Base-by-base conservation (phyloP, 2,888 invertebrate genomes). In the Danaus chrysippus region DNA sequence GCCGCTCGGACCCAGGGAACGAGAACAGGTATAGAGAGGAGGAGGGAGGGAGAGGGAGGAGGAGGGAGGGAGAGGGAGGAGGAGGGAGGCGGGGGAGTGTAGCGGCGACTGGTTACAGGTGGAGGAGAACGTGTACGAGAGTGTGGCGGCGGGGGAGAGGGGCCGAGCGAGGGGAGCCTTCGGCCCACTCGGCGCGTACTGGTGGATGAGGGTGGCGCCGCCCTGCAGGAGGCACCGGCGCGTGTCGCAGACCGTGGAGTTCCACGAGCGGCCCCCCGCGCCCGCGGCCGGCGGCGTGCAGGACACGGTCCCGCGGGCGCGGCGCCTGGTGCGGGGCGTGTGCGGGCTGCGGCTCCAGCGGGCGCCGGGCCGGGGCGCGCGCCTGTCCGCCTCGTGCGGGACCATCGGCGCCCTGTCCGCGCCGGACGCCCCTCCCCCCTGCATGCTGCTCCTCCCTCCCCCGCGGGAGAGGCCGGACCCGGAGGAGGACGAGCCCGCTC, bases 321-420 rank as follows among this genome's bases (percentile, higher is more conserved):
- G 56, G 58, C 68, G 62, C 63, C 65, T 63, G 63, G 67, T 60
- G 65, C 64, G 66, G 60, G 68, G 62, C 61, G 62, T 59, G 61
- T 66, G 58, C 62, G 67, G 67, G 56, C 63, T 61, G 66, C 65
- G 60, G 67, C 64, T 61, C 59, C 76, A 77, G 67, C 76, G 70
- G 67, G 68, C 62, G 58, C 65, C 67, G 59, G 66, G 63, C 68
- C 66, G 71, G 63, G 91, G 92, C 12, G 89, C 91, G 58, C 93
- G 92, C 71, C 84, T 94, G 63, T 93, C 93, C 59, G 93, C 94
- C 0, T 93, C 94, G n/a, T 94, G 94, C 75, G 93, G 93, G 61
- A 93, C 93, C 76, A 91, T 92, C 62, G 76, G 76, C 74, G 73
- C 73, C 71, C 74, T 74, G 49, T 66, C 76, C 73, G 10, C 71